These are phyloP conservation scores for Muscidifurax raptorellus DNA, from an alignment of 1,140 invertebrate genomes.

Conservation along the genomic window DNA sequence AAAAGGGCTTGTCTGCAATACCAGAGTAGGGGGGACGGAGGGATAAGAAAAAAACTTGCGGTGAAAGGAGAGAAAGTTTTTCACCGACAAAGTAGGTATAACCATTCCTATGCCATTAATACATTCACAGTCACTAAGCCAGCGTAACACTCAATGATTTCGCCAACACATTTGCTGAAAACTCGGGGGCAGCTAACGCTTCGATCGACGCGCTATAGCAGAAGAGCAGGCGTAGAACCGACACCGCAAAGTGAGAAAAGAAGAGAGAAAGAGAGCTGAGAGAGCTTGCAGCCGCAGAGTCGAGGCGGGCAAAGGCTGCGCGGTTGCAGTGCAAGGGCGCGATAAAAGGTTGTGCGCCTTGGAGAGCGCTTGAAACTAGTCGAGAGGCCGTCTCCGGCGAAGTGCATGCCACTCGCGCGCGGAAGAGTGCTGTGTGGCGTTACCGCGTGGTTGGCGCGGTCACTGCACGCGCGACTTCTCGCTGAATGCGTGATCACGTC, in stretches of 20 bases:
- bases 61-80: too few species aligned
- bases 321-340: neutral
- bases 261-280: neutral
- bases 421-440: too few species aligned
- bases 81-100: neutral
- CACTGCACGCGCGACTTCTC: too few species aligned
- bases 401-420: neutral
- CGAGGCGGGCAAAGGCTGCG: neutral
- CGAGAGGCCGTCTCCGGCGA: slow-evolving; percentile 32
- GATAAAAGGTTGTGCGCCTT: slow-evolving; percentile 55
- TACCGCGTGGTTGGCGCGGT: neutral
- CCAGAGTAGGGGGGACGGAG: neutral
- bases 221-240: too few species aligned
- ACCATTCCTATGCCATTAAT: neutral
- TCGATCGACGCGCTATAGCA: too few species aligned
- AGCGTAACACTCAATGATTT: too few species aligned
- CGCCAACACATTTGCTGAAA: too few species aligned
- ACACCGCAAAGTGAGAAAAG: neutral
- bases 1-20: neutral
- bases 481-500: too few species aligned
- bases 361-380: slow-evolving; percentile 52
- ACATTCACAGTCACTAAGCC: too few species aligned
- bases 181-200: too few species aligned
- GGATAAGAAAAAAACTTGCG: too few species aligned
- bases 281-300: neutral